Conservation (phyloP, 1,140 invertebrate species). For the Nasonia longicornis region DNA sequence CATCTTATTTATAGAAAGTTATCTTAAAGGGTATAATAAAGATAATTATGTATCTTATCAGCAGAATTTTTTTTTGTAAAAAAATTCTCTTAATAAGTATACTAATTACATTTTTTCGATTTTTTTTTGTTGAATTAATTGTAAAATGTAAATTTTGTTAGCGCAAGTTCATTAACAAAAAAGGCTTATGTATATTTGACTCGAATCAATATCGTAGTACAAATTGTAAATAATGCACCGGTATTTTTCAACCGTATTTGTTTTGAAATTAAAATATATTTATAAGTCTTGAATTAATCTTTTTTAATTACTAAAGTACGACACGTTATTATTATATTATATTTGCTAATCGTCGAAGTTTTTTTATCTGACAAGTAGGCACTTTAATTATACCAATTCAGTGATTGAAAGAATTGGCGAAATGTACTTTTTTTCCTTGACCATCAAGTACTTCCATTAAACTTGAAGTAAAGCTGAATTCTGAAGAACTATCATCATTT, state of each 20-base stretch:
- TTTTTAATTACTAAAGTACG: background rate
- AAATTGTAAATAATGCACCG: background rate
- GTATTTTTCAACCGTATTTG: slow-evolving; percentile 1
- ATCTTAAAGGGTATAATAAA: background rate
- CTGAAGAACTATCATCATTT: slow-evolving; percentile 65
- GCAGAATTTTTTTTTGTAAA: background rate
- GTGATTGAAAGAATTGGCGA: slow-evolving; percentile 56
- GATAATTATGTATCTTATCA: background rate
- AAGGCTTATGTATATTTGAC: background rate
- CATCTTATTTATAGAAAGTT: slow-evolving; percentile 16
- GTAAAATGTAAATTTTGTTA: background rate
- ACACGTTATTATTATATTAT: background rate
- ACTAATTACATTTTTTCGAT: slow-evolving; percentile 23
- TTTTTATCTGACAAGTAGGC: background rate
- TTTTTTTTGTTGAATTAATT: background rate
- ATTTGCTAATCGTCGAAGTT: background rate
- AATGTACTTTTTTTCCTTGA: slow-evolving; percentile 63
- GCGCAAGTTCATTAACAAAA: background rate
- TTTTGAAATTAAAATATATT: slow-evolving; percentile 2
- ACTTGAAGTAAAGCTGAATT: slow-evolving; percentile 69
- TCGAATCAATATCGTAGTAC: background rate
- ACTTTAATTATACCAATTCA: slow-evolving; percentile 46
- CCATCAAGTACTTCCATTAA: slow-evolving; percentile 65
- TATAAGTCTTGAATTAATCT: background rate
- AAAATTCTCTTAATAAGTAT: background rate